Evolutionary conservation across 2,113 vertebrate genomes (phyloP).

Genomic region (Phalacrocorax pelagicus): DNA sequence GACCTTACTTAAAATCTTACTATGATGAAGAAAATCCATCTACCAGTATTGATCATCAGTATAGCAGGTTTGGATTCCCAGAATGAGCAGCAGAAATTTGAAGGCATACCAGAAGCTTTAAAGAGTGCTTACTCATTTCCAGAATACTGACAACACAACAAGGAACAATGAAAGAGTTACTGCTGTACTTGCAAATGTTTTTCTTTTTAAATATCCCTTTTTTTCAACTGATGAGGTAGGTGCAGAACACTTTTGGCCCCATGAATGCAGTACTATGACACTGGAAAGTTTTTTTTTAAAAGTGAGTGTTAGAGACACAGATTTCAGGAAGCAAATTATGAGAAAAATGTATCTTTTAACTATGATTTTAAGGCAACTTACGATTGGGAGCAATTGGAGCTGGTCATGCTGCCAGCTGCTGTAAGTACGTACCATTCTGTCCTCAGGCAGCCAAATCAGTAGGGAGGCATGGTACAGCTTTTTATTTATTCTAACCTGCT

Average conservation of each 20-base stretch:
- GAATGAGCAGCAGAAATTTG: neutral
- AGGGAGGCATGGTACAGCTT: neutral
- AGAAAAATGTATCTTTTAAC: neutral
- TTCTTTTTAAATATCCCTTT: neutral
- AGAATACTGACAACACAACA: neutral
- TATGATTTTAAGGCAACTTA: neutral
- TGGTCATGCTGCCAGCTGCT: neutral
- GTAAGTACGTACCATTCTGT: neutral
- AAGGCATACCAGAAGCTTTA: neutral
- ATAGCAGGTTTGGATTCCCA: neutral
- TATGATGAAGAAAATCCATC: neutral
- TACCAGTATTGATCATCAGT: neutral
- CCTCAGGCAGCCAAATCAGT: slow-evolving; percentile 1
- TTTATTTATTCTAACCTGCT: slow-evolving; percentile 28
- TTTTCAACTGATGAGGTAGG: neutral
- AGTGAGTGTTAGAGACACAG: neutral
- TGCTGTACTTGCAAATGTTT: neutral
- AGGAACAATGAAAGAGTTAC: neutral
- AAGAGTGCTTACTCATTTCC: neutral
- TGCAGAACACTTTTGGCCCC: neutral
- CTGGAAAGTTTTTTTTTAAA: neutral
- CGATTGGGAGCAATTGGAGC: neutral
- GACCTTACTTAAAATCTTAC: neutral
- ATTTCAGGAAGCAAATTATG: neutral
- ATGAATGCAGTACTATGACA: neutral